phyloP scores from a whole-genome alignment of 2,888 invertebrate genomes.

The Noctua pronuba region DNA sequence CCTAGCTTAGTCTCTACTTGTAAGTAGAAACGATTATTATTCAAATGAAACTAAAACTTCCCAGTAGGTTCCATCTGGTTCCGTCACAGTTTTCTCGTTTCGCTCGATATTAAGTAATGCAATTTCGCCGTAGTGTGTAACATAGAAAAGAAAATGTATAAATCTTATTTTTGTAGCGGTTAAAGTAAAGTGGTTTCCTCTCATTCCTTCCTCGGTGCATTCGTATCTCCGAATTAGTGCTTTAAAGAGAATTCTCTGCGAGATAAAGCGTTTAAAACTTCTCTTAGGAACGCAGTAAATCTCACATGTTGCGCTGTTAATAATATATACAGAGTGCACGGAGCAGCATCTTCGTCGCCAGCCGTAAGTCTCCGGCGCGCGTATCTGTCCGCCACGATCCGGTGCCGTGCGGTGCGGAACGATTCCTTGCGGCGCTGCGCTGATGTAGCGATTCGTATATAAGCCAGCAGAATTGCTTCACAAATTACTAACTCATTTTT shows the following conservation, averaged over 20 bases:
- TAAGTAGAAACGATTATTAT: constrained; percentile 43
- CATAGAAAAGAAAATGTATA: constrained; percentile 24
- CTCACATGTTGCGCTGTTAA: constrained; percentile 56
- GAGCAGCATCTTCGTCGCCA: constrained; percentile 30
- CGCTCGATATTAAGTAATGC: constrained; percentile 30
- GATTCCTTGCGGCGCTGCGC: background rate
- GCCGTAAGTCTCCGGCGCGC: constrained; percentile 9
- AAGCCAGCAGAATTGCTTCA: constrained; percentile 5
- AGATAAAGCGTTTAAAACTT: constrained; percentile 60
- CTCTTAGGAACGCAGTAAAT: constrained; percentile 55
- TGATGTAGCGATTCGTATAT: background rate
- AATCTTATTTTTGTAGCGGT: constrained; percentile 37
- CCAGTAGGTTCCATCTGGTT: constrained; percentile 7
- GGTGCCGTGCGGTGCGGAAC: background rate
- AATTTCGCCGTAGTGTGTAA: constrained; percentile 31
- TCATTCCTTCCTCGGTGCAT: constrained; percentile 38
- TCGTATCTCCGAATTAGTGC: constrained; percentile 57
- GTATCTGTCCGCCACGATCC: constrained; percentile 5
- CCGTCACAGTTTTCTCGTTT: constrained; percentile 28
- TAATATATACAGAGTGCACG: constrained; percentile 49
- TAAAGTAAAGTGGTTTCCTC: constrained; percentile 51
- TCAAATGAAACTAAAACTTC: constrained; percentile 41
- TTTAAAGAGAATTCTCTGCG: constrained; percentile 44
- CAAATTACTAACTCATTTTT: constrained; percentile 11
- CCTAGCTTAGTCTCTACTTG: constrained; percentile 28